Evolutionary conservation across 2,888 invertebrate species (phyloP).

Genomic region (Nezara viridula): DNA sequence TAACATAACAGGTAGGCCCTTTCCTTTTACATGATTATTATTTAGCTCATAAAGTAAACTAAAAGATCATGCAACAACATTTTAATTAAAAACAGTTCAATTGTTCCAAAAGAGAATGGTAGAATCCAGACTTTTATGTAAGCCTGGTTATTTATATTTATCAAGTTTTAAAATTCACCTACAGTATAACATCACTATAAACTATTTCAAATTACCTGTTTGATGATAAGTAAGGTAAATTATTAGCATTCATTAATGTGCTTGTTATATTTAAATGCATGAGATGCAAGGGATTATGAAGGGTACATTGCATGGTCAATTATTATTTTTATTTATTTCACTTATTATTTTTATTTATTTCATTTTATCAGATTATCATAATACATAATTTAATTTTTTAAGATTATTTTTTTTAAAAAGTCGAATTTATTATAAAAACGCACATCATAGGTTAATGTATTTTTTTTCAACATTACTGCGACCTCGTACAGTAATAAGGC

Average conservation of each 20-base stretch:
- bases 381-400: not conserved
- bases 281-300: not conserved
- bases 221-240: not conserved
- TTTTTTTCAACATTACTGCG: not conserved
- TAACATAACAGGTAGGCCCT: too few relatives aligned
- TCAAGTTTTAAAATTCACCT: too few relatives aligned
- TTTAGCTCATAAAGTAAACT: too few relatives aligned
- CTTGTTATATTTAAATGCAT: not conserved
- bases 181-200: too few relatives aligned
- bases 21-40: too few relatives aligned
- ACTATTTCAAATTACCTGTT: not conserved
- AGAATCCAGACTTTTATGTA: not conserved
- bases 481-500: not conserved
- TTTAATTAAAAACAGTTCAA: not conserved
- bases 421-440: not conserved
- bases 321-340: not conserved
- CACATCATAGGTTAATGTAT: too few relatives aligned
- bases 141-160: too few relatives aligned
- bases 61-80: not conserved
- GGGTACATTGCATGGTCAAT: not conserved
- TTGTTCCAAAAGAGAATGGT: not conserved
- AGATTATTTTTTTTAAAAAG: not conserved
- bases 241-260: not conserved
- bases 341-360: too few relatives aligned
- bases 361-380: not conserved